Base-by-base conservation (phyloP, 2,113 vertebrate genomes). In the Ranitomeya imitator region DNA sequence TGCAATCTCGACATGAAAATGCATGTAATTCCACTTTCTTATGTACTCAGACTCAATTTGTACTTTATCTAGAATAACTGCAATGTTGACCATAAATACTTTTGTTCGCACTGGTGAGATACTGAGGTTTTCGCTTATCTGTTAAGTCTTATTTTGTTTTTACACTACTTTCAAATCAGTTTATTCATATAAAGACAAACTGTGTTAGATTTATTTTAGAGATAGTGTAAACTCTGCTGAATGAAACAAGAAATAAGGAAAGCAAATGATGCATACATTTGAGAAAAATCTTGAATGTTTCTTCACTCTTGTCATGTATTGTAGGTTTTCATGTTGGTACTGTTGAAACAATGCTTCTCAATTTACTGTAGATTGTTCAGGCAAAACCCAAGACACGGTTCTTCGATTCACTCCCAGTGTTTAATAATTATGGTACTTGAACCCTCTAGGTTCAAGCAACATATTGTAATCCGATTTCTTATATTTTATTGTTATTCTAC, bases 1-100 rank as follows among this genome's bases (percentile, higher is more conserved):
- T 37, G 69, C 51, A 57, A 55, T 59, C 51, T 74, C 60, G 23
- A 82, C 55, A 88, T 82, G 26, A 60, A 16, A 88, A 81, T 82
- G 79, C 55, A 60, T 82, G 79, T 45, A 69, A 74, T 73, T 88
- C 52, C 9, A 74, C 74, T 73, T 86, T 86, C 55, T 45, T 81
- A 52, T 81, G 78, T 69, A 63, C 65, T 57, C 79, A 82, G 19
- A 52, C 37, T 78, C 69, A 76, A 61, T 78, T 86, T 78, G 15
- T 85, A 85, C 55, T 16, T 77, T 77, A 86, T 61, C 55, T 51
- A 51, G 73, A 65, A 78, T 10, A 86, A 63, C 57, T 78, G 19
- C 69, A 63, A 13, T 61, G 31, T 77, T 77, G 73, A 59, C 52
- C 45, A 45, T 51, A 63, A 86, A 86, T 45, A 21, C n/a, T 60